Evolutionary conservation across 2,888 invertebrate species (phyloP), one percentile per base, ranked within the genome.

Genomic region (Amphipoea lucens): DNA sequence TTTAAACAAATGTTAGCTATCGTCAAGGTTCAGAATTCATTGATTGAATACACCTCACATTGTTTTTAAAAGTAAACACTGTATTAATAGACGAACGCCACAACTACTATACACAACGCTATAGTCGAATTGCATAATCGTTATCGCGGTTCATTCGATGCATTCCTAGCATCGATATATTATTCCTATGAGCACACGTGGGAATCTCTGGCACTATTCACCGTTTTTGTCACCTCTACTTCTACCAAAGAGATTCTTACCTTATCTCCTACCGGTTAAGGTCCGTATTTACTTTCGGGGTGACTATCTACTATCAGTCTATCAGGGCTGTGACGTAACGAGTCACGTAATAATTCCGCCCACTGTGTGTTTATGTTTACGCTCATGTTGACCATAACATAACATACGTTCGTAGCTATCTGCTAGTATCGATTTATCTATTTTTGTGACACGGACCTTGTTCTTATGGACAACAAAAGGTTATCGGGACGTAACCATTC

Each of bases 281-380:
- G 78, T 81, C 76, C n/a, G 48, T 51, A 69, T 81, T 90, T 12
- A 48, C 0, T 72, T 63, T 67, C 11, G 5, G 40, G 14, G 48
- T 66, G 70, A 14, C 20, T 71, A 81, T 78, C 76, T 78, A 23
- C 79, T 85, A 84, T 84, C 85, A 76, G 74, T 68, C 23, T 87
- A 80, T 79, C 84, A 81, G 57, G 48, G 42, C 23, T 81, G 51
- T 90, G 86, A 89, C 89, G 89, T 86, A 76, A 82, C 14, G 40
- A 20, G 11, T 84, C 81, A 86, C 81, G 86, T 87, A 86, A 88
- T 73, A 77, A 76, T 74, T 76, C 87, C 83, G 82, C 88, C 88
- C 82, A 89, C 90, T 75, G 23, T 82, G 74, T 90, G 91, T 92
- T 92, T 89, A 89, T 90, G 83, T 90, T 90, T 87, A 89, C 88